phyloP scores from a whole-genome alignment of 2,113 vertebrate genomes.

The Pseudopipra pipra region DNA sequence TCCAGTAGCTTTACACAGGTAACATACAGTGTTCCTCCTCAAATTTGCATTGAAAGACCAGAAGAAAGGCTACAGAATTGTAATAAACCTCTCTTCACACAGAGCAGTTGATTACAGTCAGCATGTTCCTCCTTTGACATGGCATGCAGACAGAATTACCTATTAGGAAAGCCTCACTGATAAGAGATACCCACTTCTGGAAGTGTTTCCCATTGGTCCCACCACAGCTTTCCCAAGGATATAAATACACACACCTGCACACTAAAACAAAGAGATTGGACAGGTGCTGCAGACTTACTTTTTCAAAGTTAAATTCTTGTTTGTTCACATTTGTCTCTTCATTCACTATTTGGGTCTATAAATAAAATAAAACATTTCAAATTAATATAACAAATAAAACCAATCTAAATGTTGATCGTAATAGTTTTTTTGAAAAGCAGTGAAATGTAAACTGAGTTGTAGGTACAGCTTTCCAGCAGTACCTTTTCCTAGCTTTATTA shows the following conservation, averaged over 20 bases:
- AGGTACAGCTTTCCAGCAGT: neutral
- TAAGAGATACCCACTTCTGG: neutral
- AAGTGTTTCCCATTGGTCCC: neutral
- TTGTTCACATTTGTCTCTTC: conserved; percentile 37
- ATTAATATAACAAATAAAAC: neutral
- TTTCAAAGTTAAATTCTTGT: conserved; percentile 85
- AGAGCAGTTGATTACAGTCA: neutral
- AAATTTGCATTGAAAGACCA: neutral
- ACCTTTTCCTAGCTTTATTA: neutral
- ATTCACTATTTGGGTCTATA: conserved; percentile 33
- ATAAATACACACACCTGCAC: neutral
- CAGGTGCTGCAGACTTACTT: conserved; percentile 74
- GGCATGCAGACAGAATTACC: neutral
- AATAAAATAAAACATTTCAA: neutral
- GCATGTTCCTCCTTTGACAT: neutral
- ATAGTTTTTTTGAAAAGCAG: neutral
- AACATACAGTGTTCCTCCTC: neutral
- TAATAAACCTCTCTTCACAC: neutral
- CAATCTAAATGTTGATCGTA: neutral
- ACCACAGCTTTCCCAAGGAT: fast-evolving
- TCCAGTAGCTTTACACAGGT: neutral
- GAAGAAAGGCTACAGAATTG: neutral
- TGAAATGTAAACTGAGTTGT: neutral
- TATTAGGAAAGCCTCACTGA: neutral
- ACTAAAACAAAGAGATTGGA: neutral